phyloP scores from a whole-genome alignment of 2,888 invertebrate genomes.

The Brachynemurus nebulosus region DNA sequence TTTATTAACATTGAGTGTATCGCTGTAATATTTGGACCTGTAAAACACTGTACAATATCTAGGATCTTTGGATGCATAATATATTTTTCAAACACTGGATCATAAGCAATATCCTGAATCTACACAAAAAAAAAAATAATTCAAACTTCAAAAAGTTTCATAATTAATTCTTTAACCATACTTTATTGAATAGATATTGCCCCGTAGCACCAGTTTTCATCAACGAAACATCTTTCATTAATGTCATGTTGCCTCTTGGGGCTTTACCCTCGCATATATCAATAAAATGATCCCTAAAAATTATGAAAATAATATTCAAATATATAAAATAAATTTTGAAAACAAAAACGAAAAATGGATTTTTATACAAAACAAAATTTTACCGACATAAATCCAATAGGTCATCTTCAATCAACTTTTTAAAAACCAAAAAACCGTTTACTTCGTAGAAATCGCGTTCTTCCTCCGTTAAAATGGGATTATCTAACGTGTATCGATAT shows the following conservation, averaged over 20 bases:
- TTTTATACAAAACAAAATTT: no score
- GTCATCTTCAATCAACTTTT: slow-evolving; percentile 47
- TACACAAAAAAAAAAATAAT: no score
- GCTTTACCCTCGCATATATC: slow-evolving; percentile 51
- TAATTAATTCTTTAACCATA: slow-evolving; percentile 24
- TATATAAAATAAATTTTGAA: background rate
- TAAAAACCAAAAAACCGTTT: slow-evolving; percentile 67
- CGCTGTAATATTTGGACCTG: slow-evolving; percentile 58
- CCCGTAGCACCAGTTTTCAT: slow-evolving; percentile 43
- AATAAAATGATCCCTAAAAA: slow-evolving; percentile 49
- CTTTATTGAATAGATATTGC: slow-evolving; percentile 56
- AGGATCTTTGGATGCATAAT: slow-evolving; percentile 45
- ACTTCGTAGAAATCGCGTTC: slow-evolving; percentile 62
- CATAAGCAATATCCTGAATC: slow-evolving; percentile 62
- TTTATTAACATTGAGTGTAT: slow-evolving; percentile 83
- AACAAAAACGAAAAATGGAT: no score
- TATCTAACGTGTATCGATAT: slow-evolving; percentile 30
- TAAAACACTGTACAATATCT: slow-evolving; percentile 55
- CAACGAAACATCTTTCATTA: slow-evolving; percentile 58
- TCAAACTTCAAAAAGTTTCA: no score
- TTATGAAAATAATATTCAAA: background rate
- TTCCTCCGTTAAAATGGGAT: slow-evolving; percentile 34
- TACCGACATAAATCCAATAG: slow-evolving; percentile 53
- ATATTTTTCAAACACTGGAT: slow-evolving; percentile 58
- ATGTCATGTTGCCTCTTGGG: slow-evolving; percentile 38